A percentile compares a stretch with the other conserved stretches of the same genome.
Conservation (phyloP, 2,113 vertebrate genomes). For the Apeltes quadracus region DNA sequence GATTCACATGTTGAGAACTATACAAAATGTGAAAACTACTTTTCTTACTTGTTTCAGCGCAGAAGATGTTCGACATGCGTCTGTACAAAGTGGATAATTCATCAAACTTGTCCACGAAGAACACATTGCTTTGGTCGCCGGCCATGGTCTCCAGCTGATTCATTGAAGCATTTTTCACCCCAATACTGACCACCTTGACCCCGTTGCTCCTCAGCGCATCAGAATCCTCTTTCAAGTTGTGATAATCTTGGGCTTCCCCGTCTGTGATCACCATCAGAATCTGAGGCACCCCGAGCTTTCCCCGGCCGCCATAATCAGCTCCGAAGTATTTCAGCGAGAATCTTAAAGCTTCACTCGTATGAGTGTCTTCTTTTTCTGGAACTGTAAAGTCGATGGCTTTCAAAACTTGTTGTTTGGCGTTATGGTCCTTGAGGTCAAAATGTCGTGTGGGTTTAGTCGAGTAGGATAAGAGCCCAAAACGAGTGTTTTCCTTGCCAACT, state of each 20-base stretch:
- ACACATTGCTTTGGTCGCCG: constrained; percentile 66
- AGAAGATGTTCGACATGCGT: constrained; percentile 76
- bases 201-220: constrained; percentile 52
- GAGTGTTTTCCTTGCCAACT: constrained; percentile 73
- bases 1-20: no score
- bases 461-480: constrained; percentile 79
- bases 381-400: constrained; percentile 64
- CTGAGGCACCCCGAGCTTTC: constrained; percentile 60
- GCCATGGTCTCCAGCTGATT: constrained; percentile 77
- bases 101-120: constrained; percentile 72
- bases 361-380: constrained; percentile 46
- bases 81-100: constrained; percentile 71
- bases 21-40: neutral
- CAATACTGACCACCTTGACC: constrained; percentile 78
- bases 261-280: constrained; percentile 84
- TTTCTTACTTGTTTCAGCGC: constrained; percentile 79
- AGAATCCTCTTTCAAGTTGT: constrained; percentile 45
- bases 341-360: constrained; percentile 75
- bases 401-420: constrained; percentile 61
- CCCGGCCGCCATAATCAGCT: constrained; percentile 68
- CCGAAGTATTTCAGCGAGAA: constrained; percentile 74
- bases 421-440: constrained; percentile 72
- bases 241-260: constrained; percentile 67
- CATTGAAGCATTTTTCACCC: constrained; percentile 67
- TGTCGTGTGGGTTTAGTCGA: constrained; percentile 28